Percentiles rank a stretch among this genome's conserved stretches.
Evolutionary conservation across 2,797 vertebrate species (phyloP).

Genomic region (Bovichtus diacanthus): DNA sequence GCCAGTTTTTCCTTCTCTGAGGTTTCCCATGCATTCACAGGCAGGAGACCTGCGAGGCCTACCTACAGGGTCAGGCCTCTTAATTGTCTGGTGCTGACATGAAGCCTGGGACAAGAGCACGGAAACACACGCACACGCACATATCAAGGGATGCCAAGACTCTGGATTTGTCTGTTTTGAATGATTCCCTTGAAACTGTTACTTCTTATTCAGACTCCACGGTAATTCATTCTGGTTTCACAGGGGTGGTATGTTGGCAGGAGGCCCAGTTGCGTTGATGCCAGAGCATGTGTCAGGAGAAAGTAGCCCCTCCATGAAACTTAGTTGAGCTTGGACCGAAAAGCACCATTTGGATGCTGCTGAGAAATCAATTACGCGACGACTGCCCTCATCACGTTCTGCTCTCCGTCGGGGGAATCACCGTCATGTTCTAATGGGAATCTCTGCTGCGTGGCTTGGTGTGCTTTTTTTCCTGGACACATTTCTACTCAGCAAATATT

Average conservation of each 20-base stretch:
- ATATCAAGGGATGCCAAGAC: conserved; percentile 45
- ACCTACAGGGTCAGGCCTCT: conserved; percentile 53
- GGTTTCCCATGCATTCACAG: conserved; percentile 66
- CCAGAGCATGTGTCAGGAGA: conserved; percentile 83
- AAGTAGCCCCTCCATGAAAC: conserved; percentile 65
- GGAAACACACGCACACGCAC: conserved; percentile 31
- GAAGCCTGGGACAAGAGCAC: conserved; percentile 42
- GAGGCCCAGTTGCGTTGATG: conserved; percentile 62
- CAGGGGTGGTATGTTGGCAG: conserved; percentile 80
- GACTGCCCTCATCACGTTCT: conserved; percentile 45
- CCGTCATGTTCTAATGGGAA: conserved; percentile 53
- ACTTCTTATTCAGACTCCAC: conserved; percentile 73
- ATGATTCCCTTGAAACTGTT: conserved; percentile 69
- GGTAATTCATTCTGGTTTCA: conserved; percentile 79
- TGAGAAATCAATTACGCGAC: conserved; percentile 68
- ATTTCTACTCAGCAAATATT: conserved; percentile 67
- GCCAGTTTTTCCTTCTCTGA: conserved; percentile 61
- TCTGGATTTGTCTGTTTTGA: conserved; percentile 67
- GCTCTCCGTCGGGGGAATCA: conserved; percentile 42
- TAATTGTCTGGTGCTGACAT: conserved; percentile 76
- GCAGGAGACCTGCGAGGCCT: conserved; percentile 47
- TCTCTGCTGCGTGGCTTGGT: conserved; percentile 34
- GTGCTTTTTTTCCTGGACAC: conserved; percentile 42
- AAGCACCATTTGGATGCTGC: conserved; percentile 54
- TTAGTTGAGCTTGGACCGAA: conserved; percentile 61